Evolutionary conservation across 2,113 vertebrate species (phyloP), one percentile per base, ranked within the genome.

Genomic region (Chascanopsetta lugubris): DNA sequence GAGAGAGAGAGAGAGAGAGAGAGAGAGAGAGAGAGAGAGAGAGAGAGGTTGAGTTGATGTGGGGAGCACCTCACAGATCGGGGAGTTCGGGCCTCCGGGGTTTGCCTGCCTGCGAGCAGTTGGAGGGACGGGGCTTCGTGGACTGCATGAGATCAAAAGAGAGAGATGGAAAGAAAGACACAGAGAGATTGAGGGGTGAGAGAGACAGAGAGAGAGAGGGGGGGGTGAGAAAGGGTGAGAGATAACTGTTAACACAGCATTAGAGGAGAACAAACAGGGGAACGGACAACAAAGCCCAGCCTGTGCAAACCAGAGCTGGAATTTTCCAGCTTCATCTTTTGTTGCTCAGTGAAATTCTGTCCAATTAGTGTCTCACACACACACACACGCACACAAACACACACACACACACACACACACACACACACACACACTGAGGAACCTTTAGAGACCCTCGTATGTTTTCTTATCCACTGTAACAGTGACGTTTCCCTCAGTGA

Each of bases 171-270:
- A 22, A 80, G 80, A 79, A 60, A 32, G 50, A 54, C 17, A 21
- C 12, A 59, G 42, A 61, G 21, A 9, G 26, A 29, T 27, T 29
- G 42, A 3, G 24, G 24, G 21, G 72, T 21, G 26, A 42, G 55
- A 26, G 53, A 57, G 72, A 40, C 69, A 67, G 68, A 59, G 48
- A 67, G 78, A 9, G 72, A 46, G 85, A 75, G 25, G 26, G 42
- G 55, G 26, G 53, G 57, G 72, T 43, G 71, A 67, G 68, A 59
- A 48, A 67, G 78, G 11, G 72, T 43, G 85, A 75, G 87, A 87
- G 72, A 88, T 87, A 88, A 90, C 86, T 91, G 89, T 92, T 89
- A 90, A 91, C 89, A 91, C 89, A 90, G 90, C 89, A 90, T 71
- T 79, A 77, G 79, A 84, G 75, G 74, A 83, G 87, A 88, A 90